Conservation (phyloP, 2,888 invertebrate species). For the Cosmorhoe ocellata region DNA sequence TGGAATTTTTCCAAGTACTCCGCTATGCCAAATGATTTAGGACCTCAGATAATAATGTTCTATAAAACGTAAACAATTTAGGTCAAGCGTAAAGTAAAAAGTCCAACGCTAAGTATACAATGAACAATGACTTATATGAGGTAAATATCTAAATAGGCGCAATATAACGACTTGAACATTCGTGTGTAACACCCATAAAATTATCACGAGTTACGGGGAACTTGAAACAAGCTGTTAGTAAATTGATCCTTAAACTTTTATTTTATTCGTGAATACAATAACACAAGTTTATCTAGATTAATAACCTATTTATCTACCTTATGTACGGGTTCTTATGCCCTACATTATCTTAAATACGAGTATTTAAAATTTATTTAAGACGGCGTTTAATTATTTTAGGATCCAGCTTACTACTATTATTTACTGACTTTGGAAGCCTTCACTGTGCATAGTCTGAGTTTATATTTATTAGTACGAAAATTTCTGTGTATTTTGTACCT, state of each 20-base stretch:
- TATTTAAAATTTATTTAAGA: no score
- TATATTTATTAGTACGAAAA: no score
- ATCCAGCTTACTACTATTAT: no score
- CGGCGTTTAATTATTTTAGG: no score
- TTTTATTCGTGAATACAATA: no score
- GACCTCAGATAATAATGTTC: slow-evolving; percentile 35
- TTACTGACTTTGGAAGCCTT: no score
- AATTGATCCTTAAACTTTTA: slow-evolving; percentile 63
- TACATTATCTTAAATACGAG: no score
- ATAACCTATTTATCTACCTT: no score
- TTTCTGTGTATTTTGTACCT: no score
- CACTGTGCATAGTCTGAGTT: no score
- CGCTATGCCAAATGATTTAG: slow-evolving; percentile 38
- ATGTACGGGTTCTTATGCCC: no score
- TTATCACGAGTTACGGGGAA: slow-evolving; percentile 67
- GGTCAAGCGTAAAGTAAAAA: slow-evolving; percentile 48
- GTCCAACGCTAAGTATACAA: slow-evolving; percentile 26
- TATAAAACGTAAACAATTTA: slow-evolving; percentile 44
- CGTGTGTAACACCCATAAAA: slow-evolving; percentile 74
- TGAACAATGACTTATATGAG: slow-evolving; percentile 26
- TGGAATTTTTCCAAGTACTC: slow-evolving; percentile 35
- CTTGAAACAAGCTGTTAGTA: slow-evolving; percentile 68
- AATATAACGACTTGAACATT: slow-evolving; percentile 58
- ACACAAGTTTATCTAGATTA: no score
- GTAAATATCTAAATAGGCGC: slow-evolving; percentile 42